Base-by-base conservation (phyloP, 2,113 vertebrate species). In the Leucopternis melanops region DNA sequence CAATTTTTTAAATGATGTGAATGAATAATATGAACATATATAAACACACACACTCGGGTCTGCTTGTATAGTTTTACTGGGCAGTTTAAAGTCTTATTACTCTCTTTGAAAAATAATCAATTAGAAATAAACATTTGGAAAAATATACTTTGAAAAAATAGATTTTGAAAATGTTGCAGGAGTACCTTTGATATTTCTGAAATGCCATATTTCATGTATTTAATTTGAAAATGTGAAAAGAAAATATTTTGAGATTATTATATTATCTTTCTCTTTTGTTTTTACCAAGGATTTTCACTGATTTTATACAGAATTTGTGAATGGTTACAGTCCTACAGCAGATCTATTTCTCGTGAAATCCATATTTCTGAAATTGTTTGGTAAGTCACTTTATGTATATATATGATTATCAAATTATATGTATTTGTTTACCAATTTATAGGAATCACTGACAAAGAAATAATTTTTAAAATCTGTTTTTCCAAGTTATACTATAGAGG, bases 11-110 rank as follows among this genome's bases (percentile, higher is more conserved):
- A 26, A 10, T 42, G 0, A 10, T 49, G 8, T 47, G 16, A 47
- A 54, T 44, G 4, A 59, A 44, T 25, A 55, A 70, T 22, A 55
- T 45, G 22, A 62, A 79, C 8, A 22, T 59, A 63, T 25, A 27
- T n/a, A 55, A 59, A 4, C 10, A 16, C 0, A 1, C 3, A 61
- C 3, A 34, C 3, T n/a, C 4, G 0, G 47, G 15, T 75, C 27
- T 18, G 3, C 20, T 55, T 42, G 4, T 26, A 3, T 18, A 17
- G 23, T 42, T 69, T 75, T 55, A 62, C 5, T n/a, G 9, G 36
- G 21, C 1, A 40, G 5, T 62, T 90, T 75, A 29, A 79, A 45
- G 4, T 52, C 20, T 42, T 47, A 34, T 38, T 66, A 7, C 7
- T 55, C 1, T 70, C 8, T 55, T 55, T 54, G 31, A 79, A 59